Evolutionary conservation across 2,888 invertebrate species (phyloP).

Genomic region (Spicauda simplicius): DNA sequence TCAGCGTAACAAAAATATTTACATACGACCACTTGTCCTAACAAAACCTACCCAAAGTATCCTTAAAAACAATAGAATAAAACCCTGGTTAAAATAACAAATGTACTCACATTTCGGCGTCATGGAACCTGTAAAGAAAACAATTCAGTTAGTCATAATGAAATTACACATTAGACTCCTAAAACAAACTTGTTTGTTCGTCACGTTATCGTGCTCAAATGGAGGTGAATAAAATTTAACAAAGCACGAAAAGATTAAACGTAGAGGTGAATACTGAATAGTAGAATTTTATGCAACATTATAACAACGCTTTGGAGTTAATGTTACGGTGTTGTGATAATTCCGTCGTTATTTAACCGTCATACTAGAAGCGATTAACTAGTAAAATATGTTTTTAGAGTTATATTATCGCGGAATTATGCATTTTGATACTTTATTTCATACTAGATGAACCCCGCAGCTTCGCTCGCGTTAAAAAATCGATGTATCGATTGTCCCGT

Average conservation of each 20-base stretch:
- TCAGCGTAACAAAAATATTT: too few species aligned
- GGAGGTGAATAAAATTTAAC: conserved; percentile 29
- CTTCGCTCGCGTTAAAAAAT: too few species aligned
- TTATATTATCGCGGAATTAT: too few species aligned
- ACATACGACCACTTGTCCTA: background rate
- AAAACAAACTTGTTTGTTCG: conserved; percentile 32
- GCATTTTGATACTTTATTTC: too few species aligned
- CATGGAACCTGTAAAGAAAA: conserved; percentile 29
- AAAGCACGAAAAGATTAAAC: conserved; percentile 29
- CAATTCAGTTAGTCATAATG: conserved; percentile 30
- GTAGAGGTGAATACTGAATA: conserved; percentile 16
- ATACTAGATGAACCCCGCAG: too few species aligned
- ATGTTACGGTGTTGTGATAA: conserved; percentile 31
- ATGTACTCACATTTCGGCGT: conserved; percentile 23
- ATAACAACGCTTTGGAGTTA: conserved; percentile 30
- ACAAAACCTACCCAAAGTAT: background rate
- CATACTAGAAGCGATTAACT: background rate
- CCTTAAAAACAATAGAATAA: background rate
- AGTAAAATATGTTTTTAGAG: too few species aligned
- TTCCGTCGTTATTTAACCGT: conserved; percentile 12
- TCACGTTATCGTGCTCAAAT: conserved; percentile 28
- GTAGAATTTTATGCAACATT: conserved; percentile 33
- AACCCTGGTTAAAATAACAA: background rate
- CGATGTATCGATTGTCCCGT: too few species aligned
- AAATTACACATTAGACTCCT: conserved; percentile 23